Evolutionary conservation across 2,113 vertebrate species (phyloP), one percentile per base, ranked within the genome.

Genomic region (Agelaius tricolor): DNA sequence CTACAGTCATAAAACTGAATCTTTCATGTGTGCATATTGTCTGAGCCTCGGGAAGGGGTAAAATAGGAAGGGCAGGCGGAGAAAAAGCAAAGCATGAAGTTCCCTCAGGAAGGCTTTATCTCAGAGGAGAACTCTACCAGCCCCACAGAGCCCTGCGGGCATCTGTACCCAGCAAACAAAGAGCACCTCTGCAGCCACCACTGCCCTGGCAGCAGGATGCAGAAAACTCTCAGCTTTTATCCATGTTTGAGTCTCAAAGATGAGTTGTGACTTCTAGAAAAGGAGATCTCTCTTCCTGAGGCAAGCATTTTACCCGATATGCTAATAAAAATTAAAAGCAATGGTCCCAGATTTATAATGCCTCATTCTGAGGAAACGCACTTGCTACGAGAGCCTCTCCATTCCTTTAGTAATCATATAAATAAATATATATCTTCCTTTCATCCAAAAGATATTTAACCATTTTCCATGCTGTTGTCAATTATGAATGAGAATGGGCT

Each of bases 401-500:
- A 22, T 80, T 91, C 72, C 59, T 88, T 86, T 58, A 49, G 47
- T 67, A 81, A 37, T 41, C 3, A 0, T 33, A 68, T 41, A 65
- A 75, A 81, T 57, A 84, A 69, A 63, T 26, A 81, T 63, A 52
- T 61, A 81, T 84, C 55, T 86, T 90, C 61, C 66, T 90, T 89
- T 94, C 58, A 75, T 72, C 52, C 75, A 43, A 41, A 92, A 94
- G 65, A 75, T 78, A 62, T 44, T 84, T 74, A 68, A 78, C 35
- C 20, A 19, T 91, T 94, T 96, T 77, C 76, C 37, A 68, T n/a
- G 37, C 76, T 92, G n/a, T 87, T 86, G 69, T 84, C 57, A 87
- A 88, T 94, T 92, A 86, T 75, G 94, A 89, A 84, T 94, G 83
- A 94, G 88, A 86, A 72, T 72, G 44, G 80, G 86, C 81, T 69